Percentiles rank a stretch among this genome's conserved stretches.
phyloP scores from a whole-genome alignment of 1,140 invertebrate genomes.

The Plectrocnemia conspersa region DNA sequence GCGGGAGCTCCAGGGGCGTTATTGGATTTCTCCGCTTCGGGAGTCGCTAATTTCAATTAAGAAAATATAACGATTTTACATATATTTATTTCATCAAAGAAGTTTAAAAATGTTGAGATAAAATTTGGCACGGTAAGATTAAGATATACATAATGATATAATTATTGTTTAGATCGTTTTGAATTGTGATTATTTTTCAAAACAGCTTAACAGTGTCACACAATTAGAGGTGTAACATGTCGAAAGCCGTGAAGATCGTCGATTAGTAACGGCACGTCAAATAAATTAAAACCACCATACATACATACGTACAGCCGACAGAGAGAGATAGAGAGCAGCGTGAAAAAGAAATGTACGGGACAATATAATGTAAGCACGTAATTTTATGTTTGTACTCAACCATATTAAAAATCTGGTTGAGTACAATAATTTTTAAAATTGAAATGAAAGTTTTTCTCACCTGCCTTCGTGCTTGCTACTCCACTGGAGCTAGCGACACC shows the following conservation, averaged over 20 bases:
- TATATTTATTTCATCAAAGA: constrained; percentile 1
- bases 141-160: constrained; percentile 6
- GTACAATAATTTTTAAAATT: background rate
- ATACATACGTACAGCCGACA: constrained; percentile 21
- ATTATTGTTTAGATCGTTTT: constrained; percentile 38
- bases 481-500: constrained; percentile 44
- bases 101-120: constrained; percentile 41
- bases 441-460: constrained; percentile 38
- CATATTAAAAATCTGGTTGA: background rate
- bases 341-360: constrained; percentile 48
- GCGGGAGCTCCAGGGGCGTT: constrained; percentile 11
- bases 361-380: constrained; percentile 39
- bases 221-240: constrained; percentile 21
- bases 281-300: constrained; percentile 12
- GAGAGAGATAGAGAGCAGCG: constrained; percentile 49
- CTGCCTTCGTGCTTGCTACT: constrained; percentile 42
- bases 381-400: background rate
- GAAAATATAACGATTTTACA: background rate
- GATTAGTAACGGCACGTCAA: constrained; percentile 5
- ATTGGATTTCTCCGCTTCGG: constrained; percentile 34
- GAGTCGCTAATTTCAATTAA: constrained; percentile 20
- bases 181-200: constrained; percentile 48
- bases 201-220: constrained; percentile 25
- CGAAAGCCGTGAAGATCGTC: constrained; percentile 17
- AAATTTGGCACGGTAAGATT: constrained; percentile 24